Evolutionary conservation across 2,113 vertebrate species (phyloP), one percentile per base, ranked within the genome.

Genomic region (Hyperopisus bebe): DNA sequence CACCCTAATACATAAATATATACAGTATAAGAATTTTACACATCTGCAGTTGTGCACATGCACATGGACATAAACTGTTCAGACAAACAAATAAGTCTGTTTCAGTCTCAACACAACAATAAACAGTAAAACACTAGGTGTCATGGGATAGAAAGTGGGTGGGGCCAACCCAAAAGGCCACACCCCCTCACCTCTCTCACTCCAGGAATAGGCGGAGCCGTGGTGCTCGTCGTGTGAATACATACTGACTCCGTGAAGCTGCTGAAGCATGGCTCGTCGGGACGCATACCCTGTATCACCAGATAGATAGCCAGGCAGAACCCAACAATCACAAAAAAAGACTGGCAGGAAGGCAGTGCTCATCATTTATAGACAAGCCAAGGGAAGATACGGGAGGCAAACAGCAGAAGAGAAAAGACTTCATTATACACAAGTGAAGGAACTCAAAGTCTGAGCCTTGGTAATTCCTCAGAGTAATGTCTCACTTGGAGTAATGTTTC

Each of bases 241-340:
- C 94, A 96, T 94, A 95, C 96, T 96, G 95, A 97, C 93, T 93
- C 96, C 96, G 0, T 96, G 96, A 89, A 97, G 96, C 94, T 97
- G 97, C 95, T 97, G 97, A 92, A 97, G 96, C 96, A 97, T 96
- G 94, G 97, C 96, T 94, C 96, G 95, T 94, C 97, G 96, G 94
- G 97, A 97, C 91, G 96, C 92, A 95, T 95, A 95, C 94, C 96
- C 96, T 95, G 96, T 91, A 66, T 35, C 39, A 19, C 17, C 85
- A 51, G 46, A 50, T 27, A 35, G 17, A 48, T 1, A 50, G 47
- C 47, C 44, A 46, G 42, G 21, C 84, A 27, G 95, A 91, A 80
- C 91, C 91, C 94, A 88, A 93, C 92, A 92, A 93, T 93, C 89
- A 90, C 88, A 3, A 89, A 92, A 66, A 27, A 77, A 90, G 62